Evolutionary conservation across 2,797 vertebrate genomes (phyloP).

Genomic region (Paguma larvata): DNA sequence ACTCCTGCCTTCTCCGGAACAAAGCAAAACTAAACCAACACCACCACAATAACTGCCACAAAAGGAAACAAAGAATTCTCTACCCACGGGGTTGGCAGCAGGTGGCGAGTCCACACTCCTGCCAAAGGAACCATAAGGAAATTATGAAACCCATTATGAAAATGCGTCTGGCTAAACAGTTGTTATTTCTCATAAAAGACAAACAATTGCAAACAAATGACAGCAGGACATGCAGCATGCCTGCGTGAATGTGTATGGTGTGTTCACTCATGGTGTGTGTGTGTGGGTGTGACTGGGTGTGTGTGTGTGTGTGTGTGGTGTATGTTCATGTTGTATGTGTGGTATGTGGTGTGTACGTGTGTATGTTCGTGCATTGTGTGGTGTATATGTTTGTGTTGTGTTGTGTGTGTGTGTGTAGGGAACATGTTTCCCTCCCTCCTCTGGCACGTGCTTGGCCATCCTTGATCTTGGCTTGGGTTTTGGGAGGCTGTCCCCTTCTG

Average conservation of each 20-base stretch:
- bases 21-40: neutral
- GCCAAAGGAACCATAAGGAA: slow-evolving; percentile 44
- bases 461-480: neutral
- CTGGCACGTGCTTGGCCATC: neutral
- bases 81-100: neutral
- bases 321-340: neutral
- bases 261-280: neutral
- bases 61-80: neutral
- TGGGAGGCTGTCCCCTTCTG: accelerated
- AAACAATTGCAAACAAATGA: slow-evolving; percentile 35
- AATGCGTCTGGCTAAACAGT: slow-evolving; percentile 38
- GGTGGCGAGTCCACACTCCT: neutral
- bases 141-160: neutral
- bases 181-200: slow-evolving; percentile 53
- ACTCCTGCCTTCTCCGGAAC: neutral
- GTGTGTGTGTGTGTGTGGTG: neutral
- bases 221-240: neutral
- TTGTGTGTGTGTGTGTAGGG: neutral
- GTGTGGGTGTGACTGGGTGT: neutral
- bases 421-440: neutral
- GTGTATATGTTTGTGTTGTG: neutral
- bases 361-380: neutral
- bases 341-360: neutral
- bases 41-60: neutral
- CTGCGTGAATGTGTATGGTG: neutral